Evolutionary conservation across 1,140 invertebrate genomes (phyloP), one percentile per base, ranked within the genome.

Genomic region (Helicoverpa armigera): DNA sequence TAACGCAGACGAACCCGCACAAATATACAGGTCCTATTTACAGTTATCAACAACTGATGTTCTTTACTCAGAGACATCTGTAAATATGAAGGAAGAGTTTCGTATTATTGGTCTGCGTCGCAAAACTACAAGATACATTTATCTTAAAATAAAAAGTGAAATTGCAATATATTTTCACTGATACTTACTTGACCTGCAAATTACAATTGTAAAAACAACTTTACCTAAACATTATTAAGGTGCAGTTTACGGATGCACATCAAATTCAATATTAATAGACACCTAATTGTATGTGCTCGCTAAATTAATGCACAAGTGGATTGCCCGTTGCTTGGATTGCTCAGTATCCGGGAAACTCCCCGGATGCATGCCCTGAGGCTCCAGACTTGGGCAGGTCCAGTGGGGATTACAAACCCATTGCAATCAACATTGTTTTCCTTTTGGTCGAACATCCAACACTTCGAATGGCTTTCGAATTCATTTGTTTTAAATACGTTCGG

Each of bases 281-380:
- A 16, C 11, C 51, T 53, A 53, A 16, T 58, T 58, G n/a, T 16
- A 58, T 35, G 35, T 35, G 3, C 35, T 35, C 35, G 35, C 35
- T 35, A 35, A 35, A 35, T 35, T 3, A 35, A 35, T 35, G 35
- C 35, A 53, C 50, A 70, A 70, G 29, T 31, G 50, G 67, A 54
- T 53, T 70, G 18, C 67, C 9, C 35, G 63, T 11, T 70, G 67
- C 35, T 70, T 53, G 67, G 53, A 70, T 70, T 70, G 67, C 48
- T 70, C 18, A 54, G 67, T 70, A 53, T 70, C 67, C 67, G 67
- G 67, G 48, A 53, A 54, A 53, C 67, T 70, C 67, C 67, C 50
- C 67, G 67, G 50, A 54, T 50, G 54, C 67, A 70, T 54, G 67
- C 67, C 67, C 67, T 31, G 18, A 51, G 67, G 67, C 67, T n/a